phyloP scores from a whole-genome alignment of 2,888 invertebrate species.

The Mesorhabditis spiculigera region DNA sequence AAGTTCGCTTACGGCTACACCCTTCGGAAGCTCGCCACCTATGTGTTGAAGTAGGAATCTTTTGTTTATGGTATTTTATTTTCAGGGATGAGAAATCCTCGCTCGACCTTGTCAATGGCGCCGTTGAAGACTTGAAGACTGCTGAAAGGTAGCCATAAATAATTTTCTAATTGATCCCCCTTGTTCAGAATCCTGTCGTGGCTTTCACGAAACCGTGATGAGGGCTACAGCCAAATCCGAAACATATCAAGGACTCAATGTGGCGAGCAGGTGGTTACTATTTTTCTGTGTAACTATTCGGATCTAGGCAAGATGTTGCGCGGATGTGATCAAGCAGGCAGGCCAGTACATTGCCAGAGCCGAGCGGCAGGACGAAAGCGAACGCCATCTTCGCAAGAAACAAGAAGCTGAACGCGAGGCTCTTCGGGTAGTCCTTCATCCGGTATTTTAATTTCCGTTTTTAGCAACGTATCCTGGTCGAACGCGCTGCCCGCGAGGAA shows the following conservation, averaged over 20 bases:
- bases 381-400: slow-evolving; percentile 68
- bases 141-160: too few relatives aligned
- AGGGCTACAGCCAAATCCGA: slow-evolving; percentile 8
- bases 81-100: slow-evolving; percentile 54
- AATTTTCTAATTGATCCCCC: too few relatives aligned
- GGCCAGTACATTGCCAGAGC: slow-evolving; percentile 69
- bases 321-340: slow-evolving; percentile 85
- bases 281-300: slow-evolving; percentile 5
- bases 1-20: slow-evolving; percentile 92
- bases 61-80: background rate
- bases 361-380: slow-evolving; percentile 91
- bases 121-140: slow-evolving; percentile 88
- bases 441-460: background rate
- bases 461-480: slow-evolving; percentile 6
- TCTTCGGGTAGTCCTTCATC: background rate
- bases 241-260: slow-evolving; percentile 17
- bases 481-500: slow-evolving; percentile 10
- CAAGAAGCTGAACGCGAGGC: slow-evolving; percentile 23
- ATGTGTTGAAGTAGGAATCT: slow-evolving; percentile 67
- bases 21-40: slow-evolving; percentile 82
- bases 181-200: slow-evolving; percentile 81
- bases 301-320: slow-evolving; percentile 72
- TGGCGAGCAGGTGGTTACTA: slow-evolving; percentile 28
- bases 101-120: slow-evolving; percentile 79
- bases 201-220: slow-evolving; percentile 73